Evolutionary conservation across 2,888 invertebrate species (phyloP).

Genomic region (Mythimna impura): DNA sequence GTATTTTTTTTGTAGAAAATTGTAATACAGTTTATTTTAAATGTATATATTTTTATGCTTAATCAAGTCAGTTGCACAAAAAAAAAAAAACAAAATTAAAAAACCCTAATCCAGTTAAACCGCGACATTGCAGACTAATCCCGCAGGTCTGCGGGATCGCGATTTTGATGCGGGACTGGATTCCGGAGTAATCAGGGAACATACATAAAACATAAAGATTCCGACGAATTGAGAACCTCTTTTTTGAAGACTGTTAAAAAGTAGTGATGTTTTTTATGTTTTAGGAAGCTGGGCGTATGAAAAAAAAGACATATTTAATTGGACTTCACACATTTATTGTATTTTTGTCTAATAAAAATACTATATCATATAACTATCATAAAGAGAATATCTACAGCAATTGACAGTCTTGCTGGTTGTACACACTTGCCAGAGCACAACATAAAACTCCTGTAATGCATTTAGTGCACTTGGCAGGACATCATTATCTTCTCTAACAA

Average conservation of each 20-base stretch:
- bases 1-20: too few species aligned
- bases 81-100: too few species aligned
- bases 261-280: neutral
- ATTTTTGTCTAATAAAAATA: constrained; percentile 91
- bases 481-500: constrained; percentile 75
- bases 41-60: too few species aligned
- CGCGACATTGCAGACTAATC: too few species aligned
- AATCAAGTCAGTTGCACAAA: too few species aligned
- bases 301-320: constrained; percentile 69
- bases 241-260: neutral
- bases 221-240: too few species aligned
- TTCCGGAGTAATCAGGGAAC: too few species aligned
- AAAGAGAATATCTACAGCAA: constrained; percentile 89
- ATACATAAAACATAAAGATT: too few species aligned
- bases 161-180: too few species aligned
- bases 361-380: constrained; percentile 88
- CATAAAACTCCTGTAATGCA: constrained; percentile 77
- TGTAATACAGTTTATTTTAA: too few species aligned
- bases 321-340: constrained; percentile 91
- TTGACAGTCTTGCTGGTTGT: constrained; percentile 89
- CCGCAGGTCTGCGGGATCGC: too few species aligned
- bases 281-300: constrained; percentile 2
- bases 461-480: constrained; percentile 70
- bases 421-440: constrained; percentile 83
- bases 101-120: too few species aligned